Evolutionary conservation across 2,797 vertebrate genomes (phyloP).

Genomic region (Odontamblyopus rebecca): DNA sequence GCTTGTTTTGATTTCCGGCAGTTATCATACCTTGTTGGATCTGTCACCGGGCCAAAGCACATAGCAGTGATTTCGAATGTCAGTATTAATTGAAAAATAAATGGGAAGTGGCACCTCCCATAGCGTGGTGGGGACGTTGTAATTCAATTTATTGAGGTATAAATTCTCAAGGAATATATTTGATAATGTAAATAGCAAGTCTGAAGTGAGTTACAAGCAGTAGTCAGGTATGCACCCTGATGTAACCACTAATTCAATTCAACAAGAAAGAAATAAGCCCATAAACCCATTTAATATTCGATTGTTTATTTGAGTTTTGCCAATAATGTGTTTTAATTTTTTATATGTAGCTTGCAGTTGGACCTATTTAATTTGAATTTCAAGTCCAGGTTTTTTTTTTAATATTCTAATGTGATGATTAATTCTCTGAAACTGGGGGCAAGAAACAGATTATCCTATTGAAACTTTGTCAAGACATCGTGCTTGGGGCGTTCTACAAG

Average conservation of each 20-base stretch:
- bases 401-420: too few relatives aligned
- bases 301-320: too few relatives aligned
- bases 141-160: neutral
- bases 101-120: conserved; percentile 48
- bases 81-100: conserved; percentile 69
- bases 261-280: neutral
- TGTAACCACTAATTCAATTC: neutral
- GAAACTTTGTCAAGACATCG: too few relatives aligned
- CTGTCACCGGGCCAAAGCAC: conserved; percentile 59
- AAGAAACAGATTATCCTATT: too few relatives aligned
- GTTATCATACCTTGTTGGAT: conserved; percentile 53
- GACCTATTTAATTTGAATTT: neutral
- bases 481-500: too few relatives aligned
- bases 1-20: conserved; percentile 54
- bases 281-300: too few relatives aligned
- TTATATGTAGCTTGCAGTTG: neutral
- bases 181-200: neutral
- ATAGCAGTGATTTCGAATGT: conserved; percentile 54
- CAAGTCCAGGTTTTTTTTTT: too few relatives aligned
- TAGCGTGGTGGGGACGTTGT: conserved; percentile 25
- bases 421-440: too few relatives aligned
- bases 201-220: neutral
- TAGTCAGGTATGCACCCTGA: neutral
- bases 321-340: neutral
- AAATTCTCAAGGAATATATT: conserved; percentile 12